Evolutionary conservation across 2,797 vertebrate genomes (phyloP).

Genomic region (Novumbra hubbsi): DNA sequence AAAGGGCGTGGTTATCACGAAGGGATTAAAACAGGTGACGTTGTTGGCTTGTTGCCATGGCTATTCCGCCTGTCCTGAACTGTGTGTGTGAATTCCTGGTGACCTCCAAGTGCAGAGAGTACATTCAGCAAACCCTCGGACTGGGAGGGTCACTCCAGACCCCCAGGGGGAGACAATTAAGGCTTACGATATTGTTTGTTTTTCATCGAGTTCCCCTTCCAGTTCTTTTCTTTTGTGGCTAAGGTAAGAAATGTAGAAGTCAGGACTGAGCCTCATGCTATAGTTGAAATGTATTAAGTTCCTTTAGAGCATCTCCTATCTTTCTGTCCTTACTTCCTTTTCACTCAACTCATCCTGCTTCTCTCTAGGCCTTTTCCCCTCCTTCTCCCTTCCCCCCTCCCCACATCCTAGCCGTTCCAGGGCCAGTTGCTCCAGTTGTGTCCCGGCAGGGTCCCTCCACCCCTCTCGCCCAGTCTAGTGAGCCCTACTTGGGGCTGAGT

Average conservation of each 20-base stretch:
- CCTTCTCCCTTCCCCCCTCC: slow-evolving; percentile 32
- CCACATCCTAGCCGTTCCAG: slow-evolving; percentile 25
- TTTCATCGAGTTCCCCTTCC: slow-evolving; percentile 14
- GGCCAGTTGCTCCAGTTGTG: slow-evolving; percentile 3
- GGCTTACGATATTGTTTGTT: slow-evolving; percentile 57
- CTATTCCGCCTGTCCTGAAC: slow-evolving; percentile 66
- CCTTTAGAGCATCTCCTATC: slow-evolving; percentile 40
- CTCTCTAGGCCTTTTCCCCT: slow-evolving; percentile 28
- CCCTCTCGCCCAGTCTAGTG: slow-evolving; percentile 26
- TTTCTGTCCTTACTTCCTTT: slow-evolving; percentile 31
- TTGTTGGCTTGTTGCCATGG: slow-evolving; percentile 27
- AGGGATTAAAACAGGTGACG: slow-evolving; percentile 27
- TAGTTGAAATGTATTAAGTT: slow-evolving; percentile 41
- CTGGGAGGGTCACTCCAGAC: slow-evolving; percentile 11
- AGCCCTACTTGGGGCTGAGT: slow-evolving; percentile 81
- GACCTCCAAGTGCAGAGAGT: slow-evolving; percentile 19
- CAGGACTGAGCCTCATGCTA: slow-evolving; percentile 63
- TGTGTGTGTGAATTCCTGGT: slow-evolving; percentile 27
- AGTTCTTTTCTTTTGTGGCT: slow-evolving; percentile 28
- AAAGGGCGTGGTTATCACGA: slow-evolving; percentile 9
- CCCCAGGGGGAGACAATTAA: slow-evolving; percentile 55
- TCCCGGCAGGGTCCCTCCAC: slow-evolving; percentile 10
- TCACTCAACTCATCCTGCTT: background rate
- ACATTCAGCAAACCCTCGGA: slow-evolving; percentile 37
- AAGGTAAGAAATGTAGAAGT: slow-evolving; percentile 53